Evolutionary conservation across 2,888 invertebrate species (phyloP), one percentile per base, ranked within the genome.

Genomic region (Rhingia rostrata): DNA sequence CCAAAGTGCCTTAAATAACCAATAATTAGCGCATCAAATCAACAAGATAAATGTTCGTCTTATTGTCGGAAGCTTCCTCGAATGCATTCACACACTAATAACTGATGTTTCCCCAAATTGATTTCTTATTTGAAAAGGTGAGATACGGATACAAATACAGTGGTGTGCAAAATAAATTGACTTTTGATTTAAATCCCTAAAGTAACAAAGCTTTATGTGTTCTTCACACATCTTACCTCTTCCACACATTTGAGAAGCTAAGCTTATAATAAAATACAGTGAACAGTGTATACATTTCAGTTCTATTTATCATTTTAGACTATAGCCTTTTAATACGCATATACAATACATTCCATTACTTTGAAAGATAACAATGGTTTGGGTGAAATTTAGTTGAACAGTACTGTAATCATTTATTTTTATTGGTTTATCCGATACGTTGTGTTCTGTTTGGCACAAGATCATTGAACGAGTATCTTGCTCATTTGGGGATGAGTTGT

Each of bases 81-180:
- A 43, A 51, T 72, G 70, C 41, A 75, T 47, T 30, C 35, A 70
- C 77, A n/a, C 22, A 22, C 22, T 22, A 22, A 22, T 70, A 77
- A 64, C 63, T 61, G 49, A 22, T 69, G 69, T 54, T 67, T 58
- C 12, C 74, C 58, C 37, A 69, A 70, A 77, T 77, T 49, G 60
- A 72, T 75, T 64, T 58, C 51, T 43, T 58, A 74, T 61, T 63
- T 63, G 22, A 58, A 43, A 64, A 60, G 75, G 75, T 82, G 70
- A 41, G 45, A 78, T 39, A 67, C 67, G 41, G 3, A 3, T 12
- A 22, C 22, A 22, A 1, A 22, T 22, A 22, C 22, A 22, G 22
- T 22, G 22, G 22, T 22, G 22, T 22, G 22, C 22, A 22, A 22
- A 22, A 22, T 22, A 22, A 22, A 22, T 22, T 1, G 22, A 22